Base-by-base conservation (phyloP, 2,888 invertebrate species). In the Mamestra brassicae region DNA sequence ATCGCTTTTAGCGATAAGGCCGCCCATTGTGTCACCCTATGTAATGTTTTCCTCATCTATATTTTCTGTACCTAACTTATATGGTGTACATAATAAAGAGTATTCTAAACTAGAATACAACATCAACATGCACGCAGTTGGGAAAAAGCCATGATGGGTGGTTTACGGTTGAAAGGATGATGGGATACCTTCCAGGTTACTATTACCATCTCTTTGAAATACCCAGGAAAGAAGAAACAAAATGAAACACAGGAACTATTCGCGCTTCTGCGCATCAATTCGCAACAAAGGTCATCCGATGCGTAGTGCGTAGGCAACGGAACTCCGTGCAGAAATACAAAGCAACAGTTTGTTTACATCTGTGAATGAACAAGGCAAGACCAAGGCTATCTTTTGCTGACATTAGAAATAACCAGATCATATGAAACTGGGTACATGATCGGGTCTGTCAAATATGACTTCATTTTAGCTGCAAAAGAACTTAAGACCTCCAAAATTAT, bases 221-320 rank as follows among this genome's bases (percentile, higher is more conserved):
- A 5, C 6, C 15, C 0, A 38, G 13, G 15, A 66, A 50, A n/a
- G 50, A 34, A 58, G 42, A 26, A 26, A 34, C 52, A 57, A 58
- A 60, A 2, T 57, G 26, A 57, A 38, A 62, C n/a, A 52, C 26
- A 52, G 17, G 34, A 77, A 65, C 42, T 67, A 34, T 47, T 54
- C 15, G 26, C 73, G 60, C 47, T 78, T 60, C 42, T 78, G 58
- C 78, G 80, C 75, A 63, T 80, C 66, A 74, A 78, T 58, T 62
- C 57, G 13, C 45, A 67, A 67, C 75, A 78, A 78, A 78, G 80
- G 75, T 64, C 80, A 80, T 58, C 50, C 4, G 63, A 55, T 55
- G 81, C 80, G 67, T 78, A 80, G 58, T 68, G 67, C 81, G 81
- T 74, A 66, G 80, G 65, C 77, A 74, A 80, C 68, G 81, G 68